Percentiles rank a stretch among this genome's conserved stretches.
Conservation (phyloP, 23 tunicate species). For the Diplosoma virens region DNA sequence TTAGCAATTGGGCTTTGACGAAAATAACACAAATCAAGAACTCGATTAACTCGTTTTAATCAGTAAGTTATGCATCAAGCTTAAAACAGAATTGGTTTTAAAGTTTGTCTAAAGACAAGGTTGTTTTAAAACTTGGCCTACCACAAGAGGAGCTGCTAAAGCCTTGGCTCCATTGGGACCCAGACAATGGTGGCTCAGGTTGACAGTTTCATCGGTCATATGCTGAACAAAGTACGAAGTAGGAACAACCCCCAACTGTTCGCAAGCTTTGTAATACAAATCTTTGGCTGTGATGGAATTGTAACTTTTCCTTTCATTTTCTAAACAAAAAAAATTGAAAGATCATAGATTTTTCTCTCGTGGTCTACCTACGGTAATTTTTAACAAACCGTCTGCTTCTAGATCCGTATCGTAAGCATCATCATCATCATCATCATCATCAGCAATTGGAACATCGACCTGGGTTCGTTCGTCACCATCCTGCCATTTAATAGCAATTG, state of each 20-base stretch:
- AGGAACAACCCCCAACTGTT: conserved; percentile 68
- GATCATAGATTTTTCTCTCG: no score
- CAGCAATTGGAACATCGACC: not conserved
- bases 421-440: conserved; percentile 29
- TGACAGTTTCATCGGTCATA: conserved; percentile 40
- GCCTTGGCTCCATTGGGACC: conserved; percentile 85
- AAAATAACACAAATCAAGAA: no score
- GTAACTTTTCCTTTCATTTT: conserved; percentile 29
- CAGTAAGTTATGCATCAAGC: not conserved
- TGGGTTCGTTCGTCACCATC: no score
- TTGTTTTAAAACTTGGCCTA: no score
- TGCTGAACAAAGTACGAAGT: conserved; percentile 68
- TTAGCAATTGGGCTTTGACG: no score
- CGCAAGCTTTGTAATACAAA: conserved; percentile 63
- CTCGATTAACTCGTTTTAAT: no score
- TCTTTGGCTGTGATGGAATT: conserved; percentile 56
- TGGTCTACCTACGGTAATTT: no score
- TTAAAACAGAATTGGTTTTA: not conserved
- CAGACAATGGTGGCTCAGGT: conserved; percentile 80
- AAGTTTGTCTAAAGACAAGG: no score
- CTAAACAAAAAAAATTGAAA: conserved; percentile 24
- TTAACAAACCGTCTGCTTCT: conserved; percentile 69
- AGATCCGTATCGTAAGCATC: conserved; percentile 68
- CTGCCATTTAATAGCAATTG: no score
- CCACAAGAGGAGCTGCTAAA: conserved; percentile 83